These are phyloP conservation scores for Caenorhabditis auriculariae DNA, from an alignment of 2,888 invertebrate species.

Conservation along the genomic window DNA sequence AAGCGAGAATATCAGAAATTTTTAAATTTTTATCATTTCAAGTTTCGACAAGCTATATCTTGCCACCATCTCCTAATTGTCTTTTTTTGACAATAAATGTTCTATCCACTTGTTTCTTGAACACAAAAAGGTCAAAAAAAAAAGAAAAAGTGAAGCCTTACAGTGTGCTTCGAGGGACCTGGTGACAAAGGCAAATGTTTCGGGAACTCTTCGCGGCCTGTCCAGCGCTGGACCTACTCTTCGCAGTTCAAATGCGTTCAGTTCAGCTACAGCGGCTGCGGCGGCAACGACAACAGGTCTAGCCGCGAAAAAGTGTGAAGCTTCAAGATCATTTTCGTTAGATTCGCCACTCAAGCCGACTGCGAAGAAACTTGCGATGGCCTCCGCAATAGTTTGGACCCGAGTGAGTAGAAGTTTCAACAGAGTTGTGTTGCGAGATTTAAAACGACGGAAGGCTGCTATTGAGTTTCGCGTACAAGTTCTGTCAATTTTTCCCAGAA, in stretches of 20 bases:
- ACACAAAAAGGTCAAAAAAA: background rate
- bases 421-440: background rate
- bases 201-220: conserved; percentile 23
- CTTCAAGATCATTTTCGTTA: conserved; percentile 16
- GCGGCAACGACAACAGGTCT: conserved; percentile 44
- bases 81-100: too few species aligned
- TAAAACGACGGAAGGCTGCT: conserved; percentile 24
- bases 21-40: too few species aligned
- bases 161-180: conserved; percentile 47
- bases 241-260: conserved; percentile 12
- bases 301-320: background rate
- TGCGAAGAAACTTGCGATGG: conserved; percentile 45
- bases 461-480: conserved; percentile 7
- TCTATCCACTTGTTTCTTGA: conserved; percentile 1
- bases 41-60: too few species aligned
- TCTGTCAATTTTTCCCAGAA: too few species aligned
- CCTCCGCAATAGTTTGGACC: conserved; percentile 36
- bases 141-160: conserved; percentile 2
- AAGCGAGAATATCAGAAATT: too few species aligned
- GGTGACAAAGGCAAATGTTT: conserved; percentile 40
- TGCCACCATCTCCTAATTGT: too few species aligned
- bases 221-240: conserved; percentile 39
- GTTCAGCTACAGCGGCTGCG: conserved; percentile 43
- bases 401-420: conserved; percentile 16
- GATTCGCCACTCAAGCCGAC: conserved; percentile 28